Evolutionary conservation across 2,888 invertebrate species (phyloP).

Genomic region (Eupithecia vulgata): DNA sequence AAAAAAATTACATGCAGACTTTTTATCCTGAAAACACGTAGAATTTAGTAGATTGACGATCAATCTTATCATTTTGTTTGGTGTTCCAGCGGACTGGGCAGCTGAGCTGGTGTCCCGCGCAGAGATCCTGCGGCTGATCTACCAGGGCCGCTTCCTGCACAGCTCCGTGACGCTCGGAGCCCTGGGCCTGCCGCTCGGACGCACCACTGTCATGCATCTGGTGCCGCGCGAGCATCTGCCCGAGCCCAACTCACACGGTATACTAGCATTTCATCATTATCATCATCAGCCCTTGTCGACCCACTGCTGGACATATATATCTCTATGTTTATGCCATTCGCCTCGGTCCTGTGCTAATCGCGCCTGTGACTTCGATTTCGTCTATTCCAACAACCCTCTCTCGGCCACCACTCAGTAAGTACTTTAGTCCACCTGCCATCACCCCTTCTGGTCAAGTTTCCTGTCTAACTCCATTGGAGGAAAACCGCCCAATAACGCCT

Average conservation of each 20-base stretch:
- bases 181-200: constrained; percentile 97
- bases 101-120: constrained; percentile 97
- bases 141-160: constrained; percentile 99
- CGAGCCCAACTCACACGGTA: constrained; percentile 98
- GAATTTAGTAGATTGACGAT: background rate
- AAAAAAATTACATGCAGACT: too few relatives aligned
- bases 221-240: constrained; percentile 99
- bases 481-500: too few relatives aligned
- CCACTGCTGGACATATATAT: too few relatives aligned
- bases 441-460: too few relatives aligned
- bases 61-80: background rate
- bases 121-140: constrained; percentile 99
- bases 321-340: too few relatives aligned
- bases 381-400: too few relatives aligned
- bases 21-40: background rate
- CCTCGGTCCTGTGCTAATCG: too few relatives aligned
- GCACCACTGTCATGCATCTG: constrained; percentile 99
- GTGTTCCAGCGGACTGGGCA: constrained; percentile 93
- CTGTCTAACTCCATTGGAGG: too few relatives aligned
- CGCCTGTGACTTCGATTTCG: too few relatives aligned
- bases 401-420: too few relatives aligned
- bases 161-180: constrained; percentile 99
- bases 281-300: too few relatives aligned
- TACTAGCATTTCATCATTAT: background rate
- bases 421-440: too few relatives aligned